Conservation (phyloP, 2,888 invertebrate genomes). For the Pristionchus entomophagus region DNA sequence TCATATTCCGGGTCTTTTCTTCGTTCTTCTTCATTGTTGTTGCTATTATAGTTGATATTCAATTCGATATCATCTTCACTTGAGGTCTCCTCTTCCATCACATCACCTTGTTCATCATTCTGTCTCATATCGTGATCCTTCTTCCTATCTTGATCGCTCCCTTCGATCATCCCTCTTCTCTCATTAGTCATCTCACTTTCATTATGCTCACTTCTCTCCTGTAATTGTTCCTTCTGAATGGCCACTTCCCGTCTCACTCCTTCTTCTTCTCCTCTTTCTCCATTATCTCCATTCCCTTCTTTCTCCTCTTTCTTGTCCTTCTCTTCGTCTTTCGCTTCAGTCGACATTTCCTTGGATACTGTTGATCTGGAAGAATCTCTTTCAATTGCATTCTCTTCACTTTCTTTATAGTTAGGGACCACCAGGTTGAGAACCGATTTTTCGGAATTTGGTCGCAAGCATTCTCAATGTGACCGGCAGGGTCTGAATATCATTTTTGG, state of each 20-base stretch:
- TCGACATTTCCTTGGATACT: background rate
- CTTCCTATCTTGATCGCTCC: slow-evolving; percentile 17
- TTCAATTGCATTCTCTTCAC: too few relatives aligned
- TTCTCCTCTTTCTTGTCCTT: background rate
- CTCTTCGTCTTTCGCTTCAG: background rate
- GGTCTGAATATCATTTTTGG: too few relatives aligned
- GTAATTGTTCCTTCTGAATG: background rate
- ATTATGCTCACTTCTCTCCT: background rate
- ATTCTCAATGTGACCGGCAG: too few relatives aligned
- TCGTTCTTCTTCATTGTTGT: too few relatives aligned
- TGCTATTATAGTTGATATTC: too few relatives aligned
- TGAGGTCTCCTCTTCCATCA: background rate
- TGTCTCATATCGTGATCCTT: background rate
- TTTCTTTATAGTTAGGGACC: too few relatives aligned
- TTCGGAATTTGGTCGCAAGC: too few relatives aligned
- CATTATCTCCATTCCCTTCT: too few relatives aligned
- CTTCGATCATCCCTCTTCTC: background rate
- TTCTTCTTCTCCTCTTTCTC: background rate
- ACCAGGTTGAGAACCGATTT: too few relatives aligned
- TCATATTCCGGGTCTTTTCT: too few relatives aligned
- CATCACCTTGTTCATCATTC: background rate
- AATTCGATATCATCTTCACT: too few relatives aligned
- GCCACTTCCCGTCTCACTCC: background rate
- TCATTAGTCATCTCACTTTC: background rate
- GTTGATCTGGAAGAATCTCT: background rate